Evolutionary conservation across 2,888 invertebrate genomes (phyloP), one percentile per base, ranked within the genome.

Genomic region (Oligia fasciuncula): DNA sequence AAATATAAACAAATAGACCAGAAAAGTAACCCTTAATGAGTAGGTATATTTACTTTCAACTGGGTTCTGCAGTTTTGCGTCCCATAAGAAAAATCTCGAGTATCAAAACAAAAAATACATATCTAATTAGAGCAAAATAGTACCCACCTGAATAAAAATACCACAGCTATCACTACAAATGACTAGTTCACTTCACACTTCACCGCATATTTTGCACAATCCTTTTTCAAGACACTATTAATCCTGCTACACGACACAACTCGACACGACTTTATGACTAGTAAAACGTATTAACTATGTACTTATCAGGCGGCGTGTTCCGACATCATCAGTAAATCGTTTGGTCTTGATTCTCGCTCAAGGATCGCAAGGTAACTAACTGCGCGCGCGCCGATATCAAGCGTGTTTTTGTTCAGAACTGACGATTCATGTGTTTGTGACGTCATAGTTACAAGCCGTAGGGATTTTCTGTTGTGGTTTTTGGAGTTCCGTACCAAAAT

Each of bases 311-410:
- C 70, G 19, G 51, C 72, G 43, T 60, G 67, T 65, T 73, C 73
- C 71, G 57, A 67, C 73, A 76, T 71, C 68, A 57, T 29, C 70
- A 77, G 71, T 79, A 70, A 85, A 82, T 72, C 76, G 54, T 68
- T 83, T 85, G 82, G 79, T 85, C 85, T 86, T 85, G 83, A 79
- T 79, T 79, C 81, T 76, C 72, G 79, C 76, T 83, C 88, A 87
- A 88, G 83, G 83, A 73, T 77, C 80, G 63, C 79, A 76, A 80
- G 63, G 66, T 11, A 46, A 46, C 46, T 72, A 69, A 79, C 85
- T 85, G 85, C 83, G 79, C 63, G 73, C 5, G 57, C 85, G 78
- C 73, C 54, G 54, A 69, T 63, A 73, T 69, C 71, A 72, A 54
- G 57, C 74, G 71, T 75, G 74, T 68, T 81, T 81, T 81, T 83